Evolutionary conservation across 2,113 vertebrate species (phyloP), one percentile per base, ranked within the genome.

Genomic region (Hyla sarda): DNA sequence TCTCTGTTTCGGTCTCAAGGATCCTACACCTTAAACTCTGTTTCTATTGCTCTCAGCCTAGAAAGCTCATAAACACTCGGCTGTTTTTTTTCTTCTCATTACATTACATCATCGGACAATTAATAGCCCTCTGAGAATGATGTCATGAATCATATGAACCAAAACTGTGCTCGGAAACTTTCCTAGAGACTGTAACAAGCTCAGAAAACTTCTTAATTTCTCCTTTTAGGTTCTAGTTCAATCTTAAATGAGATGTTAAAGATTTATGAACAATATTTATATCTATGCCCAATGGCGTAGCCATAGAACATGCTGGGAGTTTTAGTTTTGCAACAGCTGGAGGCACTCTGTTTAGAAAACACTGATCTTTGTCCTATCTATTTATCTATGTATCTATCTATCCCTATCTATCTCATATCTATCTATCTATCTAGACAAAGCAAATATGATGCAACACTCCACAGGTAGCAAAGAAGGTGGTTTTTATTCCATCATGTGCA

Each of bases 31-130:
- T 45, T 60, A 52, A 58, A 58, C 69, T 74, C 23, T 47, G 14
- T 81, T 74, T 74, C 58, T 83, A 21, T 74, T 37, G 25, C 82
- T 56, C 21, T 17, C 14, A 45, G 50, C 32, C 50, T 83, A 71
- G 50, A 74, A 74, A 56, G 47, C 69, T 47, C 67, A 56, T 74
- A 83, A 83, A 74, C 82, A 74, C 50, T 74, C 10, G 28, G 45
- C 28, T 32, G 47, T 82, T 82, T 82, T 82, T 80, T 79, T 82
- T 82, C 72, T 82, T 80, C 60, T 67, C 21, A 30, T 32, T 14
- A 21, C 14, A 23, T 83, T 83, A 74, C 82, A 83, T 83, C 82
- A 83, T 54, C 14, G 37, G 69, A 74, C 82, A 74, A 83, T 83
- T 83, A 83, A 73, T 34, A 74, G 82, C 16, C 69, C 82, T 37